Evolutionary conservation across 2,113 vertebrate genomes (phyloP).

Genomic region (Rhadina sibilatrix): DNA sequence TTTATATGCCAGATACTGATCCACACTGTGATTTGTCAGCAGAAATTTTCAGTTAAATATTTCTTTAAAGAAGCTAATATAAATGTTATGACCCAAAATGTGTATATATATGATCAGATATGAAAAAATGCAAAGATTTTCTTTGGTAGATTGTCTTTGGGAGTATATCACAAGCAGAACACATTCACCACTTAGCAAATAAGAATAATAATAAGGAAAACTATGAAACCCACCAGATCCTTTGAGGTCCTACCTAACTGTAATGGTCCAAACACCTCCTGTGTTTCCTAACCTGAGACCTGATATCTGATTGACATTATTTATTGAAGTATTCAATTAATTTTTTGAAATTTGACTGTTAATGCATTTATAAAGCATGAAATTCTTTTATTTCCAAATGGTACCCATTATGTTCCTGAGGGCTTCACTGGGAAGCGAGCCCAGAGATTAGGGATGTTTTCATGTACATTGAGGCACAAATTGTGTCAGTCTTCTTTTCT

Average conservation of each 20-base stretch:
- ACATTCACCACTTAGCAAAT: not conserved
- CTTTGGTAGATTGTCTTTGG: not conserved
- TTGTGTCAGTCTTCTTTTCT: not conserved
- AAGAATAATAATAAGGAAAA: not conserved
- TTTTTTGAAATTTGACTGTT: not conserved
- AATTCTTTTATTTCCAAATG: not conserved
- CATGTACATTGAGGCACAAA: not conserved
- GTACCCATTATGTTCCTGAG: not conserved
- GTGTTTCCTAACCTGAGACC: not conserved
- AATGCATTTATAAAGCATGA: not conserved
- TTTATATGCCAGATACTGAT: not conserved
- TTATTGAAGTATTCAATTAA: not conserved
- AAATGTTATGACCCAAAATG: not conserved
- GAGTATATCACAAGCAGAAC: not conserved
- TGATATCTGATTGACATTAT: not conserved
- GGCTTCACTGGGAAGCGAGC: not conserved
- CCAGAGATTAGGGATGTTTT: not conserved
- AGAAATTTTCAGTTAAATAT: not conserved
- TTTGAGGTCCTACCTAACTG: not conserved
- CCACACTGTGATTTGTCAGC: not conserved
- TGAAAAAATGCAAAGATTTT: not conserved
- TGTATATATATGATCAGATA: not conserved
- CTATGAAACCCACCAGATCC: not conserved
- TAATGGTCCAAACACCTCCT: not conserved
- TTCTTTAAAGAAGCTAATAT: not conserved